These are phyloP conservation scores for Disparrhopalites patrizii DNA, from an alignment of 2,888 invertebrate species.

Conservation along the genomic window DNA sequence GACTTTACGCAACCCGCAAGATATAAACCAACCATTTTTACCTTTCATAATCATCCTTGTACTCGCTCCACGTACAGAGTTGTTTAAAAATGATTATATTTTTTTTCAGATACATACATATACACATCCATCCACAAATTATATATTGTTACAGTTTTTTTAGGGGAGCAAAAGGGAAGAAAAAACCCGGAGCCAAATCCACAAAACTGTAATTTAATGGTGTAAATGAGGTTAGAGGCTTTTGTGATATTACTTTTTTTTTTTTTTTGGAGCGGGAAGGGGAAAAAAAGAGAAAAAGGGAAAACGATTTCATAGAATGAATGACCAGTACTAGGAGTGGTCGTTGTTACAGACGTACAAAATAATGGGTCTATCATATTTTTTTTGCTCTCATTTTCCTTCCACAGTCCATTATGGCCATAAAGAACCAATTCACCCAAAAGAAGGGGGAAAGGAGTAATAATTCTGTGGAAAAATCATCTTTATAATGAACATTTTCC, in stretches of 20 bases:
- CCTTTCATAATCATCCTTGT: slow-evolving; percentile 3
- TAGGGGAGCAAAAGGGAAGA: no score
- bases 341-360: no score
- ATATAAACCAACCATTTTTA: neutral
- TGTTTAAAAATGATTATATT: neutral
- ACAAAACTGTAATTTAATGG: no score
- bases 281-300: neutral
- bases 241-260: no score
- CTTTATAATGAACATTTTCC: neutral
- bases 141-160: no score
- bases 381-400: neutral
- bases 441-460: neutral
- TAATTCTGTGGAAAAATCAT: neutral
- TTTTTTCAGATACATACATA: no score
- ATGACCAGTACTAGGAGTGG: no score
- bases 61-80: neutral
- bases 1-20: neutral
- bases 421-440: neutral
- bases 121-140: no score
- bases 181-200: no score
- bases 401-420: neutral
- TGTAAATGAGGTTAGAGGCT: no score
- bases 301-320: no score
- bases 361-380: no score
- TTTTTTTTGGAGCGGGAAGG: neutral